These are phyloP conservation scores for Dicycla oo DNA, from an alignment of 2,888 invertebrate species.

Conservation along the genomic window DNA sequence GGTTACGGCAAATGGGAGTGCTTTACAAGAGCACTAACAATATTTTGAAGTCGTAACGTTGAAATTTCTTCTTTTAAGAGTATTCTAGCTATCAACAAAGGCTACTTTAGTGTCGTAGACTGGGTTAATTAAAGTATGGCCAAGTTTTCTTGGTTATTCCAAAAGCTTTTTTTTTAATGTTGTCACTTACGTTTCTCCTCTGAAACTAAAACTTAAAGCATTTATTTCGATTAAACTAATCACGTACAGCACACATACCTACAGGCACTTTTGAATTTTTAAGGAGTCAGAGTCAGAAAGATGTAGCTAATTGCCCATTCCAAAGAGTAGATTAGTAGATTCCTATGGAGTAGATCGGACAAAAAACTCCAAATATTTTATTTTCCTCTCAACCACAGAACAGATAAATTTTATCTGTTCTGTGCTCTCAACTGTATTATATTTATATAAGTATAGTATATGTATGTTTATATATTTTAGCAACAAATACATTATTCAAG, in stretches of 20 bases:
- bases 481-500: too few relatives aligned
- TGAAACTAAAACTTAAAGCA: not conserved
- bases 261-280: not conserved
- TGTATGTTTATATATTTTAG: too few relatives aligned
- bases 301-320: not conserved
- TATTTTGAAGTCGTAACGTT: constrained; percentile 23
- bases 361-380: not conserved
- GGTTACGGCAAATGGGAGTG: constrained; percentile 41
- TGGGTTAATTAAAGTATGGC: not conserved
- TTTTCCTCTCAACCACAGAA: too few relatives aligned
- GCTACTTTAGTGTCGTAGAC: not conserved
- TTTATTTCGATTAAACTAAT: not conserved
- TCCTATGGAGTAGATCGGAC: not conserved
- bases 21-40: constrained; percentile 46
- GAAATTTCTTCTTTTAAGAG: constrained; percentile 1
- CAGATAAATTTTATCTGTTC: too few relatives aligned
- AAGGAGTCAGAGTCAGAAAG: not conserved
- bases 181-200: not conserved
- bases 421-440: too few relatives aligned
- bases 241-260: too few relatives aligned
- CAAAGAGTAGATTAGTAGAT: not conserved
- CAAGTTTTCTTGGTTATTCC: not conserved
- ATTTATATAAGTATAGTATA: too few relatives aligned
- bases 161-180: not conserved
- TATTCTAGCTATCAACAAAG: constrained; percentile 3